Base-by-base conservation (phyloP, 2,113 vertebrate species). In the Asarcornis scutulata region DNA sequence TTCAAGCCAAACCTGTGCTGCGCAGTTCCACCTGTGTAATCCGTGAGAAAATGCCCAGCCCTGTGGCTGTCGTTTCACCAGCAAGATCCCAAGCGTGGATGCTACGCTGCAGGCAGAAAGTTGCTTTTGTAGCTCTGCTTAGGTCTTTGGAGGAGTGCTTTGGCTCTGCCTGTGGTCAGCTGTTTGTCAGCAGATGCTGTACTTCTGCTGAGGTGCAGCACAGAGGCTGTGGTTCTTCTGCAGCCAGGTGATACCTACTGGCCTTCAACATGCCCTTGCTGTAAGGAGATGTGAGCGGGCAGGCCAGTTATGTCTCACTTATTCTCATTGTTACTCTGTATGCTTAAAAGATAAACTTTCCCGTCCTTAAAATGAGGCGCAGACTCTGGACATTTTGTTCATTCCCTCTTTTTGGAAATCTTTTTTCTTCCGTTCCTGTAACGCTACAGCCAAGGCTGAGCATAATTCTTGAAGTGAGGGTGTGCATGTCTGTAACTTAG, bases 171-270 rank as follows among this genome's bases (percentile, higher is more conserved):
- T 68, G 71, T 53, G 58, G 68, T 17, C 10, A 82, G 14, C 60
- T 20, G 1, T 38, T 36, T 58, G 63, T 77, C 80, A 81, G 73
- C 68, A 63, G 38, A 9, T 48, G 68, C 66, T 69, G 80, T 40
- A 31, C n/a, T 64, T 62, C 20, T 9, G 5, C 64, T 42, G 80
- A 58, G 69, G 76, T 29, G 40, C 26, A 29, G 38, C 46, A 1
- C 0, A 2, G 22, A 40, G 83, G 38, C 85, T 13, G 34, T 3
- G 46, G 38, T 26, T 46, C 31, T 48, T 0, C 0, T 12, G n/a
- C 58, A 46, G 0, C 46, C 0, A 4, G 20, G 42, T 0, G 1
- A 4, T 1, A 5, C 63, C 86, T n/a, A 11, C 5, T n/a, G 71
- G 64, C 48, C 66, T 7, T 60, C 66, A 34, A 4, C 0, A 0